Base-by-base conservation (phyloP, 1,140 invertebrate genomes). In the Plectrocnemia conspersa region DNA sequence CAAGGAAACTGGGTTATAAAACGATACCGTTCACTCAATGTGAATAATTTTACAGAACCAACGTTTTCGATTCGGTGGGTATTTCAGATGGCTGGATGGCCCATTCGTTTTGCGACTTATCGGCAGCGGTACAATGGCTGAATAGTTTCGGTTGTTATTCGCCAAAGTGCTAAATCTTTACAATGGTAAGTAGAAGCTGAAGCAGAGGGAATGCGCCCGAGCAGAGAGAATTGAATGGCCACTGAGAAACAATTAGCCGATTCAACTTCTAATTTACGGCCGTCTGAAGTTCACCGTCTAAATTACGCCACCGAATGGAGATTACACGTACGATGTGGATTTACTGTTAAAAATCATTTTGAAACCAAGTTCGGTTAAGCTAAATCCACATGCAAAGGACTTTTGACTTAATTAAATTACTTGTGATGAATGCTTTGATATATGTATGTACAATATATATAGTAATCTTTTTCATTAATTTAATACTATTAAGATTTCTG, bases 261-360 rank as follows among this genome's bases (percentile, higher is more conserved):
- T 52, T 40, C 35, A 52, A 52, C n/a, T 23, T 35, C 10, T 52
- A 52, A 52, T 52, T 52, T 52, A 52, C 40, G 22, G n/a, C 33
- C 2, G 35, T 6, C 16, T 6, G 13, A 52, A 49, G 13, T 36
- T 49, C 44, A 38, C 5, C 6, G 11, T 15, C 35, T 6, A 6
- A 29, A 29, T 7, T 29, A 29, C n/a, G 27, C n/a, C 6, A 7
- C n/a, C 27, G 27, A 29, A 29, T 29, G 6, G 6, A 7, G 6
- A 7, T 29, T 29, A 6, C 27, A 29, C 27, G 6, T n/a, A 29
- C n/a, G 27, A n/a, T n/a, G n/a, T n/a, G n/a, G n/a, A n/a, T n/a
- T n/a, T 29, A 29, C 27, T 29, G 6, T n/a, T 7, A 29, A 29
- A 29, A 7, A n/a, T 29, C 6, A 6, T 29, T 29, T 29, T 29